Conservation (phyloP, 2,888 invertebrate species). For the Lacanobia oleracea region DNA sequence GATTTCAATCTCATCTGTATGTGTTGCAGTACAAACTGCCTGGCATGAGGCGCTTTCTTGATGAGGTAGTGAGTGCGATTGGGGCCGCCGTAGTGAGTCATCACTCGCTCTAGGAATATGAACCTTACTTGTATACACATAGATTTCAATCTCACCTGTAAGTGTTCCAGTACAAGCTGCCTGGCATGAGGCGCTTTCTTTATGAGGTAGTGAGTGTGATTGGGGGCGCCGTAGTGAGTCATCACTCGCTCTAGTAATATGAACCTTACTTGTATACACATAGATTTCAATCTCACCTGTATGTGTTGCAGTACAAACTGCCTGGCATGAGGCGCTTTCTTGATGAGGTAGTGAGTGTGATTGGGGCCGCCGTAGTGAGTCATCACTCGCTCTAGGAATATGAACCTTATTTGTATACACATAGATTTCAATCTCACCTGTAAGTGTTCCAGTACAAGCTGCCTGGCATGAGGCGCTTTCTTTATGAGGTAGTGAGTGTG, state of each 20-base stretch:
- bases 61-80: too few species aligned
- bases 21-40: conserved; percentile 90
- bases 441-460: conserved; percentile 95
- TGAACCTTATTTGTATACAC: rapidly evolving
- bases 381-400: neutral
- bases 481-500: conserved; percentile 92
- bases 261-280: too few species aligned
- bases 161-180: conserved; percentile 95
- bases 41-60: too few species aligned
- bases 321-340: too few species aligned
- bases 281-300: conserved; percentile 84
- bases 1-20: conserved; percentile 87
- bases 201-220: conserved; percentile 92
- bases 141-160: conserved; percentile 87
- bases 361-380: too few species aligned
- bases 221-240: conserved; percentile 93
- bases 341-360: too few species aligned
- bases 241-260: conserved; percentile 96
- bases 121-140: rapidly evolving
- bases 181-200: conserved; percentile 95
- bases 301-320: conserved; percentile 91
- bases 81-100: too few species aligned
- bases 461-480: conserved; percentile 94
- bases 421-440: conserved; percentile 83
- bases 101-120: too few species aligned